These are phyloP conservation scores for Odontamblyopus rebecca DNA, from an alignment of 2,797 vertebrate species.

Conservation along the genomic window DNA sequence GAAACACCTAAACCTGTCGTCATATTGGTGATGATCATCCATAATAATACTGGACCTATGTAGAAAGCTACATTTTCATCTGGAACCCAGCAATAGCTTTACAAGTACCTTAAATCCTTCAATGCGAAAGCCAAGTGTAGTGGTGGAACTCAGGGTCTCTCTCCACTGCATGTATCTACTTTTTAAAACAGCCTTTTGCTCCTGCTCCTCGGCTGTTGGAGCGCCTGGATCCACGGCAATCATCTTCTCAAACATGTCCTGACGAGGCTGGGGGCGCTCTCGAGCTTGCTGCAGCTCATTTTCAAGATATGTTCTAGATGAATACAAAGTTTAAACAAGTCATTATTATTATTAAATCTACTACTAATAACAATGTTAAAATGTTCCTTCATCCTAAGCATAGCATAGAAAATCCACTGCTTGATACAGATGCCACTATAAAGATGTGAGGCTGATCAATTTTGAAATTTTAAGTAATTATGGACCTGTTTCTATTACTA, in stretches of 20 bases:
- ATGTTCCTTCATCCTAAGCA: too few relatives aligned
- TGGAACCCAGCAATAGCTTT: background rate
- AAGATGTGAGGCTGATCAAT: too few relatives aligned
- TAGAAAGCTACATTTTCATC: background rate
- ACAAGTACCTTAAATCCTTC: conserved; percentile 82
- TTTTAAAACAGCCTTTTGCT: conserved; percentile 82
- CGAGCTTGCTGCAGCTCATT: conserved; percentile 80
- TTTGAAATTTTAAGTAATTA: too few relatives aligned
- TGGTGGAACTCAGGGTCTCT: conserved; percentile 85
- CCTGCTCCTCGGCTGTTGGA: conserved; percentile 77
- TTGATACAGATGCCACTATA: too few relatives aligned
- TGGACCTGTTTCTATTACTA: too few relatives aligned
- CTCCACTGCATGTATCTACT: conserved; percentile 91
- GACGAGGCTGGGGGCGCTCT: conserved; percentile 78
- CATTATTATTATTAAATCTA: too few relatives aligned
- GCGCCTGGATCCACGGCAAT: conserved; percentile 83
- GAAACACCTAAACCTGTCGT: background rate
- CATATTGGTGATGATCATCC: too few relatives aligned
- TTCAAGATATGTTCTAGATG: conserved; percentile 82
- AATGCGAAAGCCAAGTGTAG: conserved; percentile 85
- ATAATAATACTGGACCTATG: background rate
- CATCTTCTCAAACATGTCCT: conserved; percentile 90
- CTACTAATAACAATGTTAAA: too few relatives aligned
- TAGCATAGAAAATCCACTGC: too few relatives aligned
- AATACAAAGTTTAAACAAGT: background rate